phyloP scores from a whole-genome alignment of 2,888 invertebrate species.

The Eucera pruinosa region DNA sequence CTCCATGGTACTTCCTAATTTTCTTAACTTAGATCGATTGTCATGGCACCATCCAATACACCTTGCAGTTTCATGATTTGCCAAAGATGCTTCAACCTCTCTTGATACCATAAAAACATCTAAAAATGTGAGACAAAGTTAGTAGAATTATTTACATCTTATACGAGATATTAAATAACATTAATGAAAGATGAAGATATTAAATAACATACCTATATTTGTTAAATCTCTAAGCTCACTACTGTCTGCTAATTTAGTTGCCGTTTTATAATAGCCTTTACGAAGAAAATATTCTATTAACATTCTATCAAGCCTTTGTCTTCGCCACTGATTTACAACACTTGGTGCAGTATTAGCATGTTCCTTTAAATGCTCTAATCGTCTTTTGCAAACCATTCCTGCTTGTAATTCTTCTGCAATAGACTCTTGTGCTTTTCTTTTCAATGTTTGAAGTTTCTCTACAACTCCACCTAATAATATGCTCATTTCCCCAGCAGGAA shows the following conservation, averaged over 20 bases:
- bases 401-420: constrained; percentile 96
- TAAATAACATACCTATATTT: constrained; percentile 89
- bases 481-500: constrained; percentile 90
- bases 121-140: constrained; percentile 76
- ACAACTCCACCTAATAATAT: constrained; percentile 94
- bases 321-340: constrained; percentile 91
- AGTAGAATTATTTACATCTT: constrained; percentile 47
- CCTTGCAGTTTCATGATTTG: constrained; percentile 92
- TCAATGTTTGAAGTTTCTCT: constrained; percentile 94
- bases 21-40: constrained; percentile 96
- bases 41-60: constrained; percentile 98
- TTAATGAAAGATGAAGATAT: neutral
- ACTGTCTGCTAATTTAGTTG: constrained; percentile 93
- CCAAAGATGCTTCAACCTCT: constrained; percentile 94
- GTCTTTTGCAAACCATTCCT: constrained; percentile 95
- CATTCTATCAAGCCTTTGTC: constrained; percentile 96
- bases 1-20: constrained; percentile 97
- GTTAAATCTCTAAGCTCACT: constrained; percentile 94
- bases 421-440: constrained; percentile 97
- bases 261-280: constrained; percentile 97
- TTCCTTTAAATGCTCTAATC: constrained; percentile 96
- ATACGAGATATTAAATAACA: neutral
- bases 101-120: constrained; percentile 94
- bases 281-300: constrained; percentile 98
- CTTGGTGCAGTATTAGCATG: constrained; percentile 86